Conservation (phyloP, 2,113 vertebrate species). For the Clarias gariepinus region DNA sequence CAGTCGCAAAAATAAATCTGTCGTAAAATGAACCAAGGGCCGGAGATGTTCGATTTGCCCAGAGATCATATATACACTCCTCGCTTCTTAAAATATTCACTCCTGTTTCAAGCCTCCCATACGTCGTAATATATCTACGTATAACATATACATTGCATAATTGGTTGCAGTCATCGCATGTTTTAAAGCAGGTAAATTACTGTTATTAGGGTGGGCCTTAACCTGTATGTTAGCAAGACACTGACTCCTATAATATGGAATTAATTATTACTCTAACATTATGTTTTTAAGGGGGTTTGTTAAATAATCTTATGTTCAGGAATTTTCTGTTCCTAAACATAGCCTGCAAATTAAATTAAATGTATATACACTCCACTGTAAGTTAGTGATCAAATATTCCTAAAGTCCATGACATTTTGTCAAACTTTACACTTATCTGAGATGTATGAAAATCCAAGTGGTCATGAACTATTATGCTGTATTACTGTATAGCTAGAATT, state of each 20-base stretch:
- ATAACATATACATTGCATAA: not conserved
- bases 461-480: not conserved
- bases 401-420: not conserved
- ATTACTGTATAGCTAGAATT: not conserved
- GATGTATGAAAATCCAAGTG: not conserved
- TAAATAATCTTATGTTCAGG: not conserved
- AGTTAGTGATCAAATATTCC: not conserved
- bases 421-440: not conserved
- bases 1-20: conserved; percentile 52
- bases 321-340: not conserved
- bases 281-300: not conserved
- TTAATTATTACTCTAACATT: too few species aligned
- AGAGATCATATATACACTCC: not conserved
- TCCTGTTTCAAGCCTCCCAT: too few species aligned
- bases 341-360: not conserved
- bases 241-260: not conserved
- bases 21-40: conserved; percentile 61
- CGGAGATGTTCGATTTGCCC: conserved; percentile 18
- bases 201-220: not conserved
- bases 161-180: not conserved
- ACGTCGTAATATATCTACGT: not conserved
- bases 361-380: not conserved
- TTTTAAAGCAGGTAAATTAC: not conserved
- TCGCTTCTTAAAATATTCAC: not conserved
- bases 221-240: not conserved